These are phyloP conservation scores for Lepidocyrtoides sp. DNA, from an alignment of 2,888 invertebrate genomes.

Conservation along the genomic window DNA sequence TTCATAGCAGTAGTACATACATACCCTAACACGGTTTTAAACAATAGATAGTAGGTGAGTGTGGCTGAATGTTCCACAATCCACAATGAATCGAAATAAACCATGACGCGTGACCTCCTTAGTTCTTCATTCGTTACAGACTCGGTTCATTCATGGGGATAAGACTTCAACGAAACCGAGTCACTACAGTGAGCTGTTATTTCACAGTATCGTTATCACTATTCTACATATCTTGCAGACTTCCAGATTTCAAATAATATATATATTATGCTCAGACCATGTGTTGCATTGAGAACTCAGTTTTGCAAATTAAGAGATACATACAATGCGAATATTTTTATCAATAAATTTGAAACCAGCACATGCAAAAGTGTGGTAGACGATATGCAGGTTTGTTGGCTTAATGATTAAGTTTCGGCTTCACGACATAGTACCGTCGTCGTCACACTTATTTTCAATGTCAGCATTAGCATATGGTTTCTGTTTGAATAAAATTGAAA, in stretches of 20 bases:
- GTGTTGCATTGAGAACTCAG: no score
- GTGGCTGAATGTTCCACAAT: slow-evolving; percentile 63
- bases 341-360: no score
- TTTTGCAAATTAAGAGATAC: no score
- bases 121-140: slow-evolving; percentile 81
- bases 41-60: slow-evolving; percentile 37
- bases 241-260: background rate
- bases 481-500: no score
- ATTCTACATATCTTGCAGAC: background rate
- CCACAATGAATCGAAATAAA: slow-evolving; percentile 75
- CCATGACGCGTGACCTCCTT: slow-evolving; percentile 82
- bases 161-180: background rate
- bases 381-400: no score
- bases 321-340: no score
- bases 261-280: no score
- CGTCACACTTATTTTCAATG: no score
- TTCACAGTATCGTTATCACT: background rate
- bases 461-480: no score
- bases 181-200: background rate
- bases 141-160: slow-evolving; percentile 57
- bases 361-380: no score
- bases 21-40: slow-evolving; percentile 7
- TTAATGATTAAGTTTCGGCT: no score
- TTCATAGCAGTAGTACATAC: slow-evolving; percentile 10
- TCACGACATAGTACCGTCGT: no score